Conservation (phyloP, 1,140 invertebrate species). For the Archivesica marissinica region DNA sequence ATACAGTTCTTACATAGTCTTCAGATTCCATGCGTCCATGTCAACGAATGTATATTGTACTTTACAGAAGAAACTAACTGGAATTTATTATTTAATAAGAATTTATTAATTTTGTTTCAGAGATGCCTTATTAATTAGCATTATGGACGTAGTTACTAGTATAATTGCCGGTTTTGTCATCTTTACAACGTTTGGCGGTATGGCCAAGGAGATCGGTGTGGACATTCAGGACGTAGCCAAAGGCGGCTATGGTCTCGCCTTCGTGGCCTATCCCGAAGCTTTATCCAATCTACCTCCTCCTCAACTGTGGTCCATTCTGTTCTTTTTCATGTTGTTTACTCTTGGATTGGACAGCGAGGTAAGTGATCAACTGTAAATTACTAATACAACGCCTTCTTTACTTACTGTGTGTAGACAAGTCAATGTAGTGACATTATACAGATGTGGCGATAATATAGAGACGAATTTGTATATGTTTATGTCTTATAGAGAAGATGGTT, state of each 20-base stretch:
- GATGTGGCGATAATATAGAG: too few relatives aligned
- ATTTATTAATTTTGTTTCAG: slow-evolving; percentile 70
- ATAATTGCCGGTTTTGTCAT: slow-evolving; percentile 99
- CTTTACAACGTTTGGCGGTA: slow-evolving; percentile 95
- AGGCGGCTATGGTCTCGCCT: slow-evolving; percentile 90
- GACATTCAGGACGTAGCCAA: slow-evolving; percentile 74
- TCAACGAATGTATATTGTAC: too few relatives aligned
- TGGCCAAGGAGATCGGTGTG: slow-evolving; percentile 71
- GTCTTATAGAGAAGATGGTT: too few relatives aligned
- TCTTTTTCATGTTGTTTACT: slow-evolving; percentile 97
- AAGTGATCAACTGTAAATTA: too few relatives aligned
- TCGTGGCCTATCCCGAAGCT: slow-evolving; percentile 94
- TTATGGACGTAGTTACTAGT: slow-evolving; percentile 97
- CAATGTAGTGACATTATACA: too few relatives aligned
- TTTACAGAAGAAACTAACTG: too few relatives aligned
- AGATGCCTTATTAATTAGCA: slow-evolving; percentile 96
- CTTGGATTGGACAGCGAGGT: slow-evolving; percentile 95
- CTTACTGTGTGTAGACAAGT: too few relatives aligned
- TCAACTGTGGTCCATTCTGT: slow-evolving; percentile 92
- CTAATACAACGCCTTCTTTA: too few relatives aligned
- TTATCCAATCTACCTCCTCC: slow-evolving; percentile 91
- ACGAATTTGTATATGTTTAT: too few relatives aligned
- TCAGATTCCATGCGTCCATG: too few relatives aligned
- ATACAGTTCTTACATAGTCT: too few relatives aligned
- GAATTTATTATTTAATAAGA: too few relatives aligned